Conservation (phyloP, 2,888 invertebrate species). For the Trichogramma dendrolimi region DNA sequence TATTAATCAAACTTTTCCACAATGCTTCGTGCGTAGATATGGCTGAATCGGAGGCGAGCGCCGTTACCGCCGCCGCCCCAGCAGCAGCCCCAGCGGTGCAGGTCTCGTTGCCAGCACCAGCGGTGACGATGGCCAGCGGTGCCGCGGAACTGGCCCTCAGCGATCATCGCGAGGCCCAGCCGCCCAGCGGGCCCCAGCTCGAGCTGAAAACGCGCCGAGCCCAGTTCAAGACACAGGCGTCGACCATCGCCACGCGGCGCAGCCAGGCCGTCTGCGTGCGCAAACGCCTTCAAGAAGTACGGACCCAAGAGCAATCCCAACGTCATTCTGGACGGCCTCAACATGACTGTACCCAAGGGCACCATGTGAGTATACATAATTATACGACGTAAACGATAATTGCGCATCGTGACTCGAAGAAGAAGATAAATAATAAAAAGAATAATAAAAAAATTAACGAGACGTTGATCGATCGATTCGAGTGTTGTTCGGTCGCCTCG, state of each 20-base stretch:
- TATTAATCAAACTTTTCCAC: not conserved
- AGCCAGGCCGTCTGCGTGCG: constrained; percentile 82
- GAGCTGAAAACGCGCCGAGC: constrained; percentile 56
- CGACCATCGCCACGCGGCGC: constrained; percentile 66
- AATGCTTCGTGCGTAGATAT: not conserved
- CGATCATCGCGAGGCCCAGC: too few relatives aligned
- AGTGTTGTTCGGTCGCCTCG: too few relatives aligned
- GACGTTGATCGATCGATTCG: too few relatives aligned
- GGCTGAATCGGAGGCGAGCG: not conserved
- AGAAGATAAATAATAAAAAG: too few relatives aligned
- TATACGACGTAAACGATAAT: too few relatives aligned
- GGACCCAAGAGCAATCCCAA: constrained; percentile 75
- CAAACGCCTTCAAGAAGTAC: constrained; percentile 76
- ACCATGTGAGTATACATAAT: constrained; percentile 67
- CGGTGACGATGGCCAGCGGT: constrained; percentile 7
- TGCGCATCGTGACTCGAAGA: too few relatives aligned
- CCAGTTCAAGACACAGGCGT: constrained; percentile 63
- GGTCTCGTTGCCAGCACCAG: not conserved
- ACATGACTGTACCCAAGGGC: constrained; percentile 89
- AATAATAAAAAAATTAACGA: too few relatives aligned
- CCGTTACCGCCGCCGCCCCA: too few relatives aligned
- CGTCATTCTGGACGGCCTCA: constrained; percentile 78
- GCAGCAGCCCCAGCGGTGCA: too few relatives aligned
- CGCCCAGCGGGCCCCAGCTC: constrained; percentile 42
- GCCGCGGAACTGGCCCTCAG: constrained; percentile 35